Percentiles rank a stretch among this genome's conserved stretches.
These are phyloP conservation scores for Trypoxylon attenuatum DNA, from an alignment of 2,888 invertebrate genomes.

Conservation along the genomic window DNA sequence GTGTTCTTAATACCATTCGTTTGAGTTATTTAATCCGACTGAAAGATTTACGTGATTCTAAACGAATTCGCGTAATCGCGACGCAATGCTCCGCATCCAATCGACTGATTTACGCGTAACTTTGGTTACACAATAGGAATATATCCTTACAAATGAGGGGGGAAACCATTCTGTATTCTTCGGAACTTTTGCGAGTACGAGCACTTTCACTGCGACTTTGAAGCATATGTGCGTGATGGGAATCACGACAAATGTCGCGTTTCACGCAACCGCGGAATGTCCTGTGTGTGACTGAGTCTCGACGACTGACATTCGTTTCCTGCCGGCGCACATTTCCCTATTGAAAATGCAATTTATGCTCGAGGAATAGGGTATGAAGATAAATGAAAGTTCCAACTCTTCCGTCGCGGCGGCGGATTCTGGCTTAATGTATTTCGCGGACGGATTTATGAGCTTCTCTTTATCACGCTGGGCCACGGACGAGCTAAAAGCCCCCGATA, in stretches of 20 bases:
- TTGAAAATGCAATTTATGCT: not conserved
- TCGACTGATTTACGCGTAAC: constrained; percentile 50
- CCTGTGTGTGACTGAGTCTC: constrained; percentile 32
- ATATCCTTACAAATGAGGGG: constrained; percentile 61
- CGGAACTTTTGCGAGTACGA: constrained; percentile 53
- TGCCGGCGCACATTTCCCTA: constrained; percentile 1
- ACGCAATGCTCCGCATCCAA: not conserved
- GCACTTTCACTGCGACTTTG: constrained; percentile 68
- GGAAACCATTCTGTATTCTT: constrained; percentile 62
- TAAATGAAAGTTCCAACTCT: constrained; percentile 1
- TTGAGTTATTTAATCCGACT: constrained; percentile 23
- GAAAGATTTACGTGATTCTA: constrained; percentile 2
- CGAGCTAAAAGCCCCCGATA: not conserved
- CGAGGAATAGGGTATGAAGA: not conserved
- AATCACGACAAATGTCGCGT: constrained; percentile 52
- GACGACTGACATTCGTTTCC: constrained; percentile 14
- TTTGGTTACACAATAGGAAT: constrained; percentile 65
- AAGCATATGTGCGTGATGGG: constrained; percentile 59
- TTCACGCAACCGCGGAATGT: constrained; percentile 42
- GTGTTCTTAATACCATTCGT: too few species aligned
- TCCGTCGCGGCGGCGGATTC: not conserved
- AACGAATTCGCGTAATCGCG: constrained; percentile 13
- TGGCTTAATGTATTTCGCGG: not conserved
- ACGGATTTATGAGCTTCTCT: constrained; percentile 3
- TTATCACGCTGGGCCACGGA: not conserved